phyloP scores from a whole-genome alignment of 1,140 invertebrate species.

The Leguminivora glycinivorella region DNA sequence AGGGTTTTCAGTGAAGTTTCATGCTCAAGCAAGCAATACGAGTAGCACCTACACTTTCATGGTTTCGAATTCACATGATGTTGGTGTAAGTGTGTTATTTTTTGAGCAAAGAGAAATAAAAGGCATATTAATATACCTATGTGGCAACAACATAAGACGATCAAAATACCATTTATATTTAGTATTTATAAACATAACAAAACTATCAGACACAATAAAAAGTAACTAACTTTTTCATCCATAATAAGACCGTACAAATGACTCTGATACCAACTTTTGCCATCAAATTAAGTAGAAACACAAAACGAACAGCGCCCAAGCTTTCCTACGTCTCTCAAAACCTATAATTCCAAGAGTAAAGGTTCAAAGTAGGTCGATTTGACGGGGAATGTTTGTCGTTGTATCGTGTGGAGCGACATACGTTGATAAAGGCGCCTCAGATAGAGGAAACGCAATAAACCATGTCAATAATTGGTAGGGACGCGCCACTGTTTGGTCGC shows the following conservation, averaged over 20 bases:
- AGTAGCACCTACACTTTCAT: too few relatives aligned
- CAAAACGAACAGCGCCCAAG: conserved; percentile 25
- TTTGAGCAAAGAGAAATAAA: not conserved
- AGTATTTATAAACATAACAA: not conserved
- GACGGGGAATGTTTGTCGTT: conserved; percentile 29
- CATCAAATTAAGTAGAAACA: conserved; percentile 72
- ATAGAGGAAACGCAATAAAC: conserved; percentile 58
- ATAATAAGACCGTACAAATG: conserved; percentile 60
- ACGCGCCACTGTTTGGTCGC: conserved; percentile 42
- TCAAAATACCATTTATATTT: not conserved
- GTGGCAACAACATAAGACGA: not conserved
- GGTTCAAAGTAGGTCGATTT: conserved; percentile 33
- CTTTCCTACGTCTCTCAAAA: not conserved
- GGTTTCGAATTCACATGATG: too few relatives aligned
- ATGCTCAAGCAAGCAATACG: too few relatives aligned
- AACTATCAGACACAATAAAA: conserved; percentile 1
- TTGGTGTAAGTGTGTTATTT: too few relatives aligned
- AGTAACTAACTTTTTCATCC: not conserved
- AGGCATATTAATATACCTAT: not conserved
- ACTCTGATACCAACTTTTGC: conserved; percentile 63
- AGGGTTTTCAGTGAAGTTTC: too few relatives aligned
- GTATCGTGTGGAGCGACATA: conserved; percentile 46
- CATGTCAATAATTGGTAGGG: conserved; percentile 63
- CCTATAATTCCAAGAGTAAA: conserved; percentile 32
- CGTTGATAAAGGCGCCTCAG: conserved; percentile 55